phyloP scores from a whole-genome alignment of 2,113 vertebrate species.

The Limnothrissa miodon region DNA sequence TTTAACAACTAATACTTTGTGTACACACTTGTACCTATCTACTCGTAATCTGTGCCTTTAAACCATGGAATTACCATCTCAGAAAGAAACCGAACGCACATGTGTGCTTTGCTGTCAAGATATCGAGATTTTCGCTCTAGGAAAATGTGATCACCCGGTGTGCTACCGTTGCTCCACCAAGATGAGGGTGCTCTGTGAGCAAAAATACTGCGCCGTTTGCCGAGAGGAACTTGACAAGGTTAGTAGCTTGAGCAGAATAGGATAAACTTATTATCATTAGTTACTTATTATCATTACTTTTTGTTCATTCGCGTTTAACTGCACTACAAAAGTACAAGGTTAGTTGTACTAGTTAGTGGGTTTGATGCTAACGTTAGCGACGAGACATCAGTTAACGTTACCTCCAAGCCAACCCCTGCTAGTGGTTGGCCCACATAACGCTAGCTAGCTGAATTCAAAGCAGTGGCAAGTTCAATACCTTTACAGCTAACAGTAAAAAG shows the following conservation, averaged over 20 bases:
- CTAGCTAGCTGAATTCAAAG: neutral
- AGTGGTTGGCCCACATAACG: neutral
- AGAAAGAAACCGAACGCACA: slow-evolving; percentile 69
- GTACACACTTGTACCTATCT: slow-evolving; percentile 19
- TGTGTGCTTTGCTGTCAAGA: slow-evolving; percentile 96
- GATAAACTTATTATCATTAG: neutral
- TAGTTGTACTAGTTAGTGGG: neutral
- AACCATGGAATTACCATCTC: slow-evolving; percentile 57
- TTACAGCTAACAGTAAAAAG: neutral
- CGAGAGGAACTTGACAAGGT: slow-evolving; percentile 96
- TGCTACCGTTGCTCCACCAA: slow-evolving; percentile 97
- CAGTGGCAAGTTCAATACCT: neutral
- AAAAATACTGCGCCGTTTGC: slow-evolving; percentile 97
- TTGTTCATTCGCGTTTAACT: neutral
- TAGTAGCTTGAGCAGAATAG: slow-evolving; percentile 20
- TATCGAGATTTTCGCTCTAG: slow-evolving; percentile 86
- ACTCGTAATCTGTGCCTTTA: slow-evolving; percentile 34
- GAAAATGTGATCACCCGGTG: slow-evolving; percentile 95
- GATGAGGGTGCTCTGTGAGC: slow-evolving; percentile 94
- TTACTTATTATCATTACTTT: neutral
- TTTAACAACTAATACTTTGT: neutral
- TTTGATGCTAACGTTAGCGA: neutral
- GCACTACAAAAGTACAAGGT: neutral
- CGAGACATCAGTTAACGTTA: neutral
- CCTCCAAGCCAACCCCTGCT: neutral